Evolutionary conservation across 2,113 vertebrate genomes (phyloP).

Genomic region (Cavia aperea): DNA sequence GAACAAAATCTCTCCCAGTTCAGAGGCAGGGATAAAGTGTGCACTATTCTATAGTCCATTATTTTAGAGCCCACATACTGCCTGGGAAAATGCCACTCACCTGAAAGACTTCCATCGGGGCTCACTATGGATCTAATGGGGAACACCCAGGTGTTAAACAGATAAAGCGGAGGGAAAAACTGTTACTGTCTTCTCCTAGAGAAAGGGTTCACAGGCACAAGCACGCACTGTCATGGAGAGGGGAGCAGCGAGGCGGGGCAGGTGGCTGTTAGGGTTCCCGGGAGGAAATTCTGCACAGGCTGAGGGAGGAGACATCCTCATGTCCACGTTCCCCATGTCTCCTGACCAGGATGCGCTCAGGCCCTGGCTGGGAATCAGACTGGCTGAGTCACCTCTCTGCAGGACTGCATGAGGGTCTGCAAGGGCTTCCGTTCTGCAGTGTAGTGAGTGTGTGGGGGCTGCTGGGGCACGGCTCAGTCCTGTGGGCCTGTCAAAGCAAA

Average conservation of each 20-base stretch:
- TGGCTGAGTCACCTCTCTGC: background rate
- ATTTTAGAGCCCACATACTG: background rate
- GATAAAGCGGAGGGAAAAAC: background rate
- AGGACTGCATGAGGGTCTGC: background rate
- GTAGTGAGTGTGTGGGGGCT: background rate
- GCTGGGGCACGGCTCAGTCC: background rate
- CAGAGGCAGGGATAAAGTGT: background rate
- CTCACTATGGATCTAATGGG: background rate
- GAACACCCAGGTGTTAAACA: background rate
- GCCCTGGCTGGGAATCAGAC: background rate
- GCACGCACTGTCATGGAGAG: background rate
- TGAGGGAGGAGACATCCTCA: background rate
- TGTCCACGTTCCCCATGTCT: rapidly evolving
- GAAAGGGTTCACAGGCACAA: background rate
- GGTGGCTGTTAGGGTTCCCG: background rate
- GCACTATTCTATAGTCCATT: background rate
- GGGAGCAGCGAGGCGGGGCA: rapidly evolving
- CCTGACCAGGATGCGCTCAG: background rate
- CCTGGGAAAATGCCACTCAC: background rate
- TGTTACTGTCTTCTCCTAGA: background rate
- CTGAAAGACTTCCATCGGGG: background rate
- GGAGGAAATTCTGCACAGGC: background rate
- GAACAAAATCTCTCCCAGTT: background rate
- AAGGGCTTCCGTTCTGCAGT: background rate
- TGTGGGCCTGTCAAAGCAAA: background rate